Conservation (phyloP, 2,113 vertebrate genomes). For the Hassar affinis region DNA sequence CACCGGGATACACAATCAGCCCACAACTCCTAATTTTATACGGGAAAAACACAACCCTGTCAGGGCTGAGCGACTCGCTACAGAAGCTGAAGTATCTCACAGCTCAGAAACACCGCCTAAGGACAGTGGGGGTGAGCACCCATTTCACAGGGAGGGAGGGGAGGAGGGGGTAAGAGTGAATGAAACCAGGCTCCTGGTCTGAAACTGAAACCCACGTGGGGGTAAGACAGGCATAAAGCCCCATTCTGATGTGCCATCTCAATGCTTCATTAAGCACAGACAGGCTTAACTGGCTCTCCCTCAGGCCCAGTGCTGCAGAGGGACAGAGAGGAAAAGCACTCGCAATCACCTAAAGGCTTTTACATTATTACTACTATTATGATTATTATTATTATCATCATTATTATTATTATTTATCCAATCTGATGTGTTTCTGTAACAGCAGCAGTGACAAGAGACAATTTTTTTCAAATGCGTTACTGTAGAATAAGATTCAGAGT, state of each 20-base stretch:
- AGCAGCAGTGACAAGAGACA: not conserved
- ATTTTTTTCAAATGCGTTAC: not conserved
- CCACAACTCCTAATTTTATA: not conserved
- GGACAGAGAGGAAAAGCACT: not conserved
- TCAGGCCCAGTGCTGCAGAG: not conserved
- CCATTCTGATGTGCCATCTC: not conserved
- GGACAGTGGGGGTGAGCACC: not conserved
- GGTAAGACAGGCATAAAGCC: not conserved
- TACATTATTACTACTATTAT: not conserved
- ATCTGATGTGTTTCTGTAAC: not conserved
- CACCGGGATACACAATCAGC: not conserved
- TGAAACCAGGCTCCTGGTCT: slow-evolving; percentile 15
- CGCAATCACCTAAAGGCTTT: not conserved
- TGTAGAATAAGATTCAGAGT: not conserved
- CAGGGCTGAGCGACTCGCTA: not conserved
- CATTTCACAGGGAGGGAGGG: not conserved
- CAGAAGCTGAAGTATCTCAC: not conserved
- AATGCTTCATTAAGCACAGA: not conserved
- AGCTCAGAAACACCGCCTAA: slow-evolving; percentile 12
- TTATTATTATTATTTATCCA: not conserved
- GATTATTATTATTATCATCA: not conserved
- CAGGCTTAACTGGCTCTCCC: not conserved
- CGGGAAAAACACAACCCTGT: not conserved
- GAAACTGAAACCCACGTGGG: slow-evolving; percentile 28
- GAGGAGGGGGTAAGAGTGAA: not conserved